Conservation (phyloP, 2,113 vertebrate genomes). For the Dicerorhinus sumatrensis region DNA sequence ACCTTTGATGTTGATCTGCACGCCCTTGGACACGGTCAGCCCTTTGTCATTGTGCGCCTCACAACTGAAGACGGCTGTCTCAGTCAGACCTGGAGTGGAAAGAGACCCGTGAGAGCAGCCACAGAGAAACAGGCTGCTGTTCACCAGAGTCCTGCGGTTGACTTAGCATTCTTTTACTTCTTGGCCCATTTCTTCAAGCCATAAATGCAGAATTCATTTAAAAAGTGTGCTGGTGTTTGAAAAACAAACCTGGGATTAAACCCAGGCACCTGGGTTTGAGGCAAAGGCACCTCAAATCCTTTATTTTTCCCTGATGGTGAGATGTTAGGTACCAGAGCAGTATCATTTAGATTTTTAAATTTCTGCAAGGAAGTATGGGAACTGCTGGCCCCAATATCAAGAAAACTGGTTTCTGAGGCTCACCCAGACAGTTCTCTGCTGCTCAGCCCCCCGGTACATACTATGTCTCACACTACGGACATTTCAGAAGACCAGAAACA, state of each 20-base stretch:
- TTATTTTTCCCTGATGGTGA: not conserved
- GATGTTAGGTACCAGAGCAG: not conserved
- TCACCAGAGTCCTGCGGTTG: rapidly evolving
- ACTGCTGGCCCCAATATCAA: not conserved
- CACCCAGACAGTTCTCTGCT: rapidly evolving
- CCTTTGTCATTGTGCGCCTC: constrained; percentile 95
- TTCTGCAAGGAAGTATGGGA: not conserved
- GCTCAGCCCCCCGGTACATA: not conserved
- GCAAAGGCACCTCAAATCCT: not conserved
- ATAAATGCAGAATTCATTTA: not conserved
- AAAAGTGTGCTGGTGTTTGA: not conserved
- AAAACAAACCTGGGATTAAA: not conserved
- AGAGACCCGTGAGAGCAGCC: not conserved
- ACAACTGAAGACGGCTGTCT: constrained; percentile 92
- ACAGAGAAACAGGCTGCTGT: not conserved
- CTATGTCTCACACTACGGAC: not conserved
- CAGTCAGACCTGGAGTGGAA: constrained; percentile 87
- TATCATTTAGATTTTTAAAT: not conserved
- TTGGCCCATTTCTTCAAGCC: not conserved
- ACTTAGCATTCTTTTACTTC: not conserved
- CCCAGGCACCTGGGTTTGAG: not conserved
- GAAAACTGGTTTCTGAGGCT: not conserved
- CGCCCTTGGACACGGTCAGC: constrained; percentile 90
- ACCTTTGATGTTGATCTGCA: constrained; percentile 96
- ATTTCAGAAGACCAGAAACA: not conserved